Base-by-base conservation (phyloP, 2,888 invertebrate species). In the Thumatha senex region DNA sequence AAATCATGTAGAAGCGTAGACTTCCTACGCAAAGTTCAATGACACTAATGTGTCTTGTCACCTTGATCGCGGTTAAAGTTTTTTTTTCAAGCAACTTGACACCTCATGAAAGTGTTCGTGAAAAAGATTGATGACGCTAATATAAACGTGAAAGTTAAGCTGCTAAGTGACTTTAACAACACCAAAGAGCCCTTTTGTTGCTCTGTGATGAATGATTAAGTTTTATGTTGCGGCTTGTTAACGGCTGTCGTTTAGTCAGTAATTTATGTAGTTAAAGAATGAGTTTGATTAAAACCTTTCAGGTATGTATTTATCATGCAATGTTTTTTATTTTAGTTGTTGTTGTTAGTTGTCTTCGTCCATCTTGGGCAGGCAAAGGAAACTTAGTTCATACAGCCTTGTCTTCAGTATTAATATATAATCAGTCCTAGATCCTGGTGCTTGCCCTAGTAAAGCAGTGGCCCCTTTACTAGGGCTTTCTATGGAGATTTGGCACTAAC, bases 81-180 rank as follows among this genome's bases (percentile, higher is more conserved):
- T 31, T 38, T 46, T 65, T 61, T 57, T 46, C 46, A 39, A 46
- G 53, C 18, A 40, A 45, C 31, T 39, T 61, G 59, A 51, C 53
- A 49, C 40, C 40, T 11, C 42, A 45, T 46, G 43, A 55, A 52
- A 49, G 10, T 41, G 44, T 48, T 56, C 46, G 47, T 46, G 61
- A 59, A 46, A 40, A 63, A 64, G 70, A 72, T 72, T 58, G 63
- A 72, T 72, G 69, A n/a, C 46, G 5, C 46, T 41, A 52, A 43
- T 33, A 42, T 43, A 39, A 48, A 49, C 47, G 50, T 11, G 51
- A 14, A 45, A 36, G 36, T 36, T 36, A 13, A 29, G 24, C 44
- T 12, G 39, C 51, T 38, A 52, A 48, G 50, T 41, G 48, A 49
- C 45, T 30, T 38, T 46, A 49, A 43, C 11, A 49, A 9, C 31